Evolutionary conservation across 2,797 vertebrate genomes (phyloP), one percentile per base, ranked within the genome.

Genomic region (Alfaro cultratus): DNA sequence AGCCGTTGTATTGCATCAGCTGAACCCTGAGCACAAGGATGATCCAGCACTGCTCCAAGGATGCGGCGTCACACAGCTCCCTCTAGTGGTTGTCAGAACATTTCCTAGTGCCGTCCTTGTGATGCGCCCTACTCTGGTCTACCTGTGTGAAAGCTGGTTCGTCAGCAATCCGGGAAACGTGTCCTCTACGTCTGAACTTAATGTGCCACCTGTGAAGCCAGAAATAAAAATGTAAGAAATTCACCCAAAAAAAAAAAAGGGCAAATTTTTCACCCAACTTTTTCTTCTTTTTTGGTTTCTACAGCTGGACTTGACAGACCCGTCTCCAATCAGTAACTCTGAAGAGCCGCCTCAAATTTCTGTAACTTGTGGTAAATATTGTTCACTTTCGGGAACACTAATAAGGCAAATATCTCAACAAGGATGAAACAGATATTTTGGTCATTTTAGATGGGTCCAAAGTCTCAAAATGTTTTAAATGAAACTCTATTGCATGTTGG

Each of bases 71-170:
- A 51, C 81, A 77, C 80, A 75, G 86, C 83, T 45, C 83, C 91
- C 89, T 92, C 84, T 95, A 95, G 95, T 96, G 95, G 95, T 96
- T 95, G 93, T 91, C 84, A 67, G 77, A 79, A 49, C 72, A 74
- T 70, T 88, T 79, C 64, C 57, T 60, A 76, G 79, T 49, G 49
- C 79, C 8, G 43, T 86, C 85, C 75, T 4, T 43, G 47, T 49
- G 74, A 60, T 49, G 34, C 10, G 75, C 77, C 81, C 39, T 11
- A 79, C 62, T 51, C 62, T 26, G 72, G 78, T 95, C 95, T 97
- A 98, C 89, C 96, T 96, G 47, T 83, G 91, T 9, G 96, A 93
- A 26, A 99, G 92, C 91, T 94, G 95, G 94, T 99, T 99, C 88
- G 95, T 97, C 92, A 96, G 80, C 80, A 98, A 93, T 85, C 97